Percentiles rank a stretch among this genome's conserved stretches.
Evolutionary conservation across 2,113 vertebrate genomes (phyloP).

Genomic region (Hirundichthys speculiger): DNA sequence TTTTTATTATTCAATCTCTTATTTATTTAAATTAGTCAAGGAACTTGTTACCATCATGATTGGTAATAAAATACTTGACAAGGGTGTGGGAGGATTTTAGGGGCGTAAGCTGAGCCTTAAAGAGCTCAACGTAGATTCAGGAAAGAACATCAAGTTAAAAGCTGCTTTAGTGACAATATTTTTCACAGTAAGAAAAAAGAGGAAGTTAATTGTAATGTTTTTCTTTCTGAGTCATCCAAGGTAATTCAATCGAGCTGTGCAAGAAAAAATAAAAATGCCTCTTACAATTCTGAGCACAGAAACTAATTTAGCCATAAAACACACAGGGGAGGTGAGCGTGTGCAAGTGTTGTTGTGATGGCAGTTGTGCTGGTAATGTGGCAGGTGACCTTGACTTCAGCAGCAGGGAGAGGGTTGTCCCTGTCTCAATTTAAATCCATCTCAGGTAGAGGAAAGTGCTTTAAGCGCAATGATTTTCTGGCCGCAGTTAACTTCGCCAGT

Average conservation of each 20-base stretch:
- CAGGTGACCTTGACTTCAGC: constrained; percentile 48
- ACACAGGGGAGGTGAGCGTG: no score
- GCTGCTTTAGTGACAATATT: no score
- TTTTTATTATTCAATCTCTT: no score
- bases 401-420: constrained; percentile 8
- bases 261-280: background rate
- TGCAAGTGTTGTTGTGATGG: background rate
- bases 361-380: constrained; percentile 1
- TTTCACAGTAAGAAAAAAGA: no score
- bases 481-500: constrained; percentile 16
- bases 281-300: constrained; percentile 9
- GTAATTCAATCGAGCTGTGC: background rate
- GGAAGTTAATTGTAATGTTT: background rate
- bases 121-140: constrained; percentile 4
- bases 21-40: no score
- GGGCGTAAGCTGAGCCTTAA: background rate
- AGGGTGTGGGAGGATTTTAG: background rate
- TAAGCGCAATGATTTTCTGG: background rate
- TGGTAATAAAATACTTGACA: constrained; percentile 1
- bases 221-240: background rate
- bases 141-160: constrained; percentile 10
- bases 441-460: background rate
- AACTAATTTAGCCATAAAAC: no score
- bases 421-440: constrained; percentile 6
- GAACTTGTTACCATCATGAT: background rate